Base-by-base conservation (phyloP, 2,888 invertebrate species). In the Ceriagrion tenellum region DNA sequence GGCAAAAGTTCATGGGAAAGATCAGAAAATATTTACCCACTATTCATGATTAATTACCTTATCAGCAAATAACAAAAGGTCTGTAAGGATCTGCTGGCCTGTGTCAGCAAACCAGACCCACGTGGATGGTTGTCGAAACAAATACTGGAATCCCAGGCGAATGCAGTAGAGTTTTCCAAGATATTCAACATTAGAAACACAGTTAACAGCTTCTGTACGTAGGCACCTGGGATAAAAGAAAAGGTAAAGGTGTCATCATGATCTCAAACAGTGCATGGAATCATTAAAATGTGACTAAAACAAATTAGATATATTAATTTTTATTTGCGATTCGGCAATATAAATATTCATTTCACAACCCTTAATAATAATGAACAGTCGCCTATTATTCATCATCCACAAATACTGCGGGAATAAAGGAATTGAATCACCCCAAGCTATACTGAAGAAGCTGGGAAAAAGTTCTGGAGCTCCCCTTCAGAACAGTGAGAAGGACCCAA, bases 121-220 rank as follows among this genome's bases (percentile, higher is more conserved):
- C 95, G 98, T 98, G 13, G 97, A 97, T 13, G 98, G 97, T 96
- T 98, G 97, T 96, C 97, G 97, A 96, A 99, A 98, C 96, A 99
- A 97, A 96, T 97, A 97, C 96, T 98, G 98, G 97, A 99, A 98
- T 81, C 99, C 99, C 95, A 98, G 97, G 95, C 99, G 98, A 96
- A 99, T 97, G 96, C 99, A 99, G 96, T 99, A 98, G 96, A 99
- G 97, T 97, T 99, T 99, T 95, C 99, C 99, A 96, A 99, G 97
- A 97, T 99, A 99, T 97, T 99, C 99, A 0, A 98, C 98, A 97
- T 99, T 99, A 4, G 98, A 98, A 88, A 98, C 98, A 97, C 99
- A 99, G 96, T 98, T 98, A 47, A 99, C 98, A 96, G 99, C 97
- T 96, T 99, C 99, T 0, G 99, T 98, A 95, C 99, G 98, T 95